Base-by-base conservation (phyloP, 2,797 vertebrate species). In the Halcyon chelicuti region DNA sequence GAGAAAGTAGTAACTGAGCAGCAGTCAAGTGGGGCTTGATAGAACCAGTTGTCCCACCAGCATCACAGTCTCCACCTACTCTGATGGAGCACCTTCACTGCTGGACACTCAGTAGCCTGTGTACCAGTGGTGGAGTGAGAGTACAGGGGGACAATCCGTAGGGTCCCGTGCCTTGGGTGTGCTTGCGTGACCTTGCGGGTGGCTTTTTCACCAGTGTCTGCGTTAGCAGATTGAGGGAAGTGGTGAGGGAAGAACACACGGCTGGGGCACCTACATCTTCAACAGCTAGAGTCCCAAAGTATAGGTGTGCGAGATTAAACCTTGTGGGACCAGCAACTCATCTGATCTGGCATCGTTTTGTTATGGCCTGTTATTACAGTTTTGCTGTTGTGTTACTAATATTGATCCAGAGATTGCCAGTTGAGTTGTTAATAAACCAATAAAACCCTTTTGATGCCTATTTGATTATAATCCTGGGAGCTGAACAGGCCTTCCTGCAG, bases 71-170 rank as follows among this genome's bases (percentile, higher is more conserved):
- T 55, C 29, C 31, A 18, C 5, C 8, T 52, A 2, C 4, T 21
- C 28, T 2, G 3, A 2, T 25, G 21, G 47, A 79, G 33, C 12
- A 58, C 26, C 40, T 35, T 65, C 22, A 2, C 9, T 55, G 49
- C 46, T 52, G 15, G 28, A 31, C 52, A 29, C 29, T 31, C 21
- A 47, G 21, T 15, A 62, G 26, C 71, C 21, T 31, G 31, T 18
- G 1, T 42, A 42, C 40, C 42, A 49, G 31, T 42, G 17, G 28
- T 29, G 16, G 35, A 29, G 42, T 33, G 42, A 18, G 20, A 51
- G 16, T 44, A 4, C 8, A 3, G 14, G 18, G 14, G 21, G 37
- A 2, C 35, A 44, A 28, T 20, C n/a, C 1, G 0, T 29, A 19
- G 35, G 28, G 19, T 42, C 42, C 13, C 13, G 7, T 12, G 9